Percentiles rank a stretch among this genome's conserved stretches.
Conservation (phyloP, 2,113 vertebrate genomes). For the Leptobrachium ailaonicum region DNA sequence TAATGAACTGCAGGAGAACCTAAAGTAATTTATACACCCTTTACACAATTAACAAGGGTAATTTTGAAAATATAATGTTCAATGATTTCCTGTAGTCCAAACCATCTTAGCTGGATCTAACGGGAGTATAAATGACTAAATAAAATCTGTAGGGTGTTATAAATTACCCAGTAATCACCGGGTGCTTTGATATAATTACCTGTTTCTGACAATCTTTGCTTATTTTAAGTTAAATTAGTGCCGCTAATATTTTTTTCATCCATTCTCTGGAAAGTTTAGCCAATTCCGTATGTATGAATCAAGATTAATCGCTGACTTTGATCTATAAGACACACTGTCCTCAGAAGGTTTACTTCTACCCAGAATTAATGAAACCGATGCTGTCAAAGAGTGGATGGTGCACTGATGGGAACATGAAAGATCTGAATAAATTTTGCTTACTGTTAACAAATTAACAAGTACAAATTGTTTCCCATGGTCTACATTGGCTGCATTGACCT, state of each 20-base stretch:
- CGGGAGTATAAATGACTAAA: conserved; percentile 3
- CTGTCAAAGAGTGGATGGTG: conserved; percentile 35
- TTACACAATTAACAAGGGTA: conserved; percentile 33
- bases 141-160: conserved; percentile 24
- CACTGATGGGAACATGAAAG: conserved; percentile 9
- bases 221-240: conserved; percentile 31
- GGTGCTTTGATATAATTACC: conserved; percentile 23
- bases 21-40: conserved; percentile 28
- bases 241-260: conserved; percentile 26
- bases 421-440: conserved; percentile 20
- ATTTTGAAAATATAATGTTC: conserved; percentile 5
- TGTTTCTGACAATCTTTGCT: conserved; percentile 28
- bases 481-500: conserved; percentile 8
- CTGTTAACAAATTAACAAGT: conserved; percentile 17
- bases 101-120: background rate
- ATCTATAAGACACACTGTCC: conserved; percentile 31
- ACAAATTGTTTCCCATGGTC: conserved; percentile 1
- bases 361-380: conserved; percentile 32
- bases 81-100: conserved; percentile 5
- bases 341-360: conserved; percentile 31
- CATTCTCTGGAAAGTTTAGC: conserved; percentile 7
- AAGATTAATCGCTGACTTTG: conserved; percentile 40
- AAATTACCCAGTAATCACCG: conserved; percentile 36
- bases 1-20: conserved; percentile 35
- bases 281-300: conserved; percentile 21